phyloP scores from a whole-genome alignment of 2,113 vertebrate genomes.

The Pongo pygmaeus region DNA sequence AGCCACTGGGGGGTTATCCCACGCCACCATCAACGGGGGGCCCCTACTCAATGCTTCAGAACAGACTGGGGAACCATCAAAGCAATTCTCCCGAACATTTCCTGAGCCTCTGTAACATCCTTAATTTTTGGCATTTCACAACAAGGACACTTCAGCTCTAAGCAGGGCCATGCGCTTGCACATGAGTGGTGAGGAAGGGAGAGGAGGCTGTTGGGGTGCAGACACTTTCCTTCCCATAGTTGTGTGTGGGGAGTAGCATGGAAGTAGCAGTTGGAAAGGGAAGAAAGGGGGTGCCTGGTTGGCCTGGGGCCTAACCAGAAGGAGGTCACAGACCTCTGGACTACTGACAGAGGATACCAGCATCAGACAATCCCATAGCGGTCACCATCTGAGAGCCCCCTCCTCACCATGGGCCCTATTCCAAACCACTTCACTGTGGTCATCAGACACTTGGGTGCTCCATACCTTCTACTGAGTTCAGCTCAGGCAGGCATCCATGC shows the following conservation, averaged over 20 bases:
- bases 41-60: not conserved
- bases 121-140: not conserved
- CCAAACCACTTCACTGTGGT: not conserved
- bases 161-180: accelerated
- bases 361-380: not conserved
- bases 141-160: not conserved
- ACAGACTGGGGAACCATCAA: too few species aligned
- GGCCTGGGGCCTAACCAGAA: not conserved
- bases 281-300: not conserved
- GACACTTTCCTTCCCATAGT: accelerated
- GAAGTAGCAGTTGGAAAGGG: not conserved
- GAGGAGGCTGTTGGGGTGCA: not conserved
- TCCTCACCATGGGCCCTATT: not conserved
- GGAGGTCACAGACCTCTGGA: not conserved
- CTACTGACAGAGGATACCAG: not conserved
- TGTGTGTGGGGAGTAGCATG: not conserved
- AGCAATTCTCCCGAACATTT: not conserved
- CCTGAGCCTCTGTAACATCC: not conserved
- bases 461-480: accelerated
- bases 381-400: not conserved
- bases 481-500: not conserved
- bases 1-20: accelerated
- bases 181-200: accelerated
- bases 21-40: not conserved
- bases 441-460: not conserved